phyloP scores from a whole-genome alignment of 2,888 invertebrate genomes.

The Cheilosia impressa region DNA sequence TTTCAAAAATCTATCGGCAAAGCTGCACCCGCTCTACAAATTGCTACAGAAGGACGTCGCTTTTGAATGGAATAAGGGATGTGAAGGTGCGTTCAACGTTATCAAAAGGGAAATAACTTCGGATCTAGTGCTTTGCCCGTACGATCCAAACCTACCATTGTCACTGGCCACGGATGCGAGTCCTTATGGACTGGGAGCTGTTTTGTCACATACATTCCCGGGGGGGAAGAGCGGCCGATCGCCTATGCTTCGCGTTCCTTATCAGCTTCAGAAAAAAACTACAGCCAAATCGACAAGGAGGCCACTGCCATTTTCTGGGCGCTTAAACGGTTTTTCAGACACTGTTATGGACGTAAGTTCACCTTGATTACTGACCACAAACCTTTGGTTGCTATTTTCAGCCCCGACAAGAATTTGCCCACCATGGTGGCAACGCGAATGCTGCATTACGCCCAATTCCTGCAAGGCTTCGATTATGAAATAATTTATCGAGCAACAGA shows the following conservation, averaged over 20 bases:
- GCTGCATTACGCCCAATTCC: slow-evolving; percentile 30
- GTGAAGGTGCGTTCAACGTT: slow-evolving; percentile 69
- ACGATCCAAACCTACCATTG: slow-evolving; percentile 52
- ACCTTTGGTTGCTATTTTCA: slow-evolving; percentile 51
- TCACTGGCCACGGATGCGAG: slow-evolving; percentile 76
- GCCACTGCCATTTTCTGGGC: slow-evolving; percentile 57
- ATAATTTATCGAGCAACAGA: slow-evolving; percentile 29
- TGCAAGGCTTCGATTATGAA: slow-evolving; percentile 31
- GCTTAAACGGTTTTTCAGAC: slow-evolving; percentile 37
- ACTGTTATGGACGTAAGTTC: slow-evolving; percentile 55
- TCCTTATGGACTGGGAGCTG: slow-evolving; percentile 40
- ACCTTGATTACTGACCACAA: slow-evolving; percentile 50
- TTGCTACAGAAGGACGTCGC: slow-evolving; percentile 32
- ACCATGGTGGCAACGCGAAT: slow-evolving; percentile 23
- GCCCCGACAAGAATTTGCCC: slow-evolving; percentile 45
- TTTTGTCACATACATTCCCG: slow-evolving; percentile 33
- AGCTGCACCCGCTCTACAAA: slow-evolving; percentile 33
- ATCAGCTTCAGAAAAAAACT: slow-evolving; percentile 45
- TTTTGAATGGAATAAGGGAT: slow-evolving; percentile 77
- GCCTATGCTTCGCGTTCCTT: slow-evolving; percentile 60
- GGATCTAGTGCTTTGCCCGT: slow-evolving; percentile 61
- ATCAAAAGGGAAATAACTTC: slow-evolving; percentile 75
- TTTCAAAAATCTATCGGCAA: slow-evolving; percentile 31
- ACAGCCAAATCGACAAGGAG: slow-evolving; percentile 62
- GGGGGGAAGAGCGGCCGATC: slow-evolving; percentile 47